Evolutionary conservation across 2,113 vertebrate species (phyloP), one percentile per base, ranked within the genome.

Genomic region (Menura novaehollandiae): DNA sequence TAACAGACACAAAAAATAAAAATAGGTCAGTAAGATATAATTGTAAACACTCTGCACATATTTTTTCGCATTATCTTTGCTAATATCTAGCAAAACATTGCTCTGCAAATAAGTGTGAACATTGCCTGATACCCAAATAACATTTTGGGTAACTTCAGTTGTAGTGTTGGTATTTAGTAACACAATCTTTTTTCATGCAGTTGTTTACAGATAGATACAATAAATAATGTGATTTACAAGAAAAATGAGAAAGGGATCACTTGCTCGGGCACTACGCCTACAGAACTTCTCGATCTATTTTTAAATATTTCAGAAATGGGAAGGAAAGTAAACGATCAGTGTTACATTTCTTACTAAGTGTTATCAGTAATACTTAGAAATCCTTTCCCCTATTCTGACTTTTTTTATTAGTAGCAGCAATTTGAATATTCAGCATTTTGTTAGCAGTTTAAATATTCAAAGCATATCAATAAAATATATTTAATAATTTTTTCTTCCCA

Each of bases 21-120:
- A 88, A 84, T 74, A 94, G 89, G 91, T 92, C 92, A 91, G 52
- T 85, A 78, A 72, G 52, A 91, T 88, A 72, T 91, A 88, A 93
- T 46, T 81, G 60, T 64, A 81, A 93, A 73, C 73, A 64, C 28
- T 30, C 51, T 5, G 15, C 79, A 41, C 4, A 0, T 76, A 10
- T 56, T 95, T 86, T 86, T 81, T 23, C 14, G 4, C 43, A 18
- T 77, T 80, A 33, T 64, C 74, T 90, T 60, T 56, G 41, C 58
- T 93, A 87, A 37, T 85, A 87, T 22, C n/a, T 58, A 37, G 32
- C 62, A 67, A 81, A 88, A 56, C 32, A 7, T 44, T 41, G 16
- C 41, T 78, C 80, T 4, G 3, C 15, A 79, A 55, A 30, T 26
- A 44, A 32, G n/a, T 37, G 30, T 35, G 2, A 64, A 49, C 47